Evolutionary conservation across 2,888 invertebrate genomes (phyloP), one percentile per base, ranked within the genome.

Genomic region (Drosophila phalerata): DNA sequence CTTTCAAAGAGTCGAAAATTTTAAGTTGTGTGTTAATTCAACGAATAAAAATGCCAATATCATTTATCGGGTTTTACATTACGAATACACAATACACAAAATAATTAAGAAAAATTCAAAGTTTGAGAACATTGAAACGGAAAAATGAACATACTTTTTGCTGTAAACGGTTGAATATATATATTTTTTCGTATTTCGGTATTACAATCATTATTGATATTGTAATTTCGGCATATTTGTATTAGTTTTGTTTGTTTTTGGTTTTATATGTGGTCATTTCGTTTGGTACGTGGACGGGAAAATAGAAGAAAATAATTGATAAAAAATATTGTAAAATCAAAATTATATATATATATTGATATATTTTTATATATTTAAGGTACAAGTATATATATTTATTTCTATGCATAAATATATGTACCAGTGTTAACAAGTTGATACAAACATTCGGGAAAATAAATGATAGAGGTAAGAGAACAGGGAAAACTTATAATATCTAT

Each of bases 141-240:
- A 77, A 78, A 52, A 63, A 72, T 69, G n/a, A 69, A 85, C 89
- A 79, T 85, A 85, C 89, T 89, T 85, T 82, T 89, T 85, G 83
- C 88, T 84, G 80, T 75, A 61, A 74, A 76, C 88, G 61, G 69
- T 84, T 64, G 60, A 32, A 70, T 63, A 64, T 72, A 34, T 17
- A 25, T 47, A 10, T 58, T 37, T 38, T 51, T 49, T 60, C 30
- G 52, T 45, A 51, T 40, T 48, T 60, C 43, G 17, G 34, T 49
- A 45, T 66, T 69, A 52, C 42, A 74, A 32, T 43, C 57, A 57
- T 63, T 45, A 45, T 68, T 60, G 17, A 52, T 25, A 53, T 66
- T 65, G 38, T 53, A 71, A 69, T 48, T 63, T 58, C 55, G 37
- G 15, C 52, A 25, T 58, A 19, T 53, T 38, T 53, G 38, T 49